Evolutionary conservation across 1,140 invertebrate species (phyloP).

Genomic region (Littorina saxatilis): DNA sequence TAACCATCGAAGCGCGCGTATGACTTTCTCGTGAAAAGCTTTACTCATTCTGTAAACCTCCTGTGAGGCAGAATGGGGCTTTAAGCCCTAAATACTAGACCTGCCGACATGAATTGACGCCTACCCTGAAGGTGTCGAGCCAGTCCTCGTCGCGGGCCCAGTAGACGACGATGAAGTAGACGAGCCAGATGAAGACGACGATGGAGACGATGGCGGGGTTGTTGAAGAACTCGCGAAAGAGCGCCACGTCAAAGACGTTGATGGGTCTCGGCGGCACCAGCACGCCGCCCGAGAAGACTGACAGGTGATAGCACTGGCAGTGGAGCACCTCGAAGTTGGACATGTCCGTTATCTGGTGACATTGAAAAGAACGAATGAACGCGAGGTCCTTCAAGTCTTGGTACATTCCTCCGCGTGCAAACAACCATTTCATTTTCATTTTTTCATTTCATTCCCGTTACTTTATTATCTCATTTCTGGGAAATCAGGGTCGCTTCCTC

Average conservation of each 20-base stretch:
- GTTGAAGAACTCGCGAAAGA: conserved; percentile 62
- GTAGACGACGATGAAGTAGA: conserved; percentile 55
- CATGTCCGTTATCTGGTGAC: conserved; percentile 47
- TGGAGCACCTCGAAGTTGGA: conserved; percentile 40
- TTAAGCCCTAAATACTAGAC: too few relatives aligned
- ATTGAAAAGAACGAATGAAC: background rate
- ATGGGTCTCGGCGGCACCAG: conserved; percentile 61
- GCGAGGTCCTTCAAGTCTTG: background rate
- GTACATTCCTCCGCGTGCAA: background rate
- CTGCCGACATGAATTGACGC: background rate
- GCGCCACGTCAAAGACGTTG: conserved; percentile 36
- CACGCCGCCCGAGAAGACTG: conserved; percentile 55
- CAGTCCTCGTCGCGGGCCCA: conserved; percentile 55
- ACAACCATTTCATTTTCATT: background rate
- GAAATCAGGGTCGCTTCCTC: too few relatives aligned
- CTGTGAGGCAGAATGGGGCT: too few relatives aligned
- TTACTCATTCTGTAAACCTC: too few relatives aligned
- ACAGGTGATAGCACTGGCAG: conserved; percentile 59
- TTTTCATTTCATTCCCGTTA: background rate
- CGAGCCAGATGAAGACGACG: conserved; percentile 56
- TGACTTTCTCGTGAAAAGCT: too few relatives aligned
- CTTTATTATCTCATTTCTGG: background rate
- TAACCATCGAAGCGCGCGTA: too few relatives aligned
- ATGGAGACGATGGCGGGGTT: conserved; percentile 60
- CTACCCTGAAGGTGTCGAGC: conserved; percentile 38